phyloP scores from a whole-genome alignment of 2,888 invertebrate genomes.

The Luperina nickerlii region DNA sequence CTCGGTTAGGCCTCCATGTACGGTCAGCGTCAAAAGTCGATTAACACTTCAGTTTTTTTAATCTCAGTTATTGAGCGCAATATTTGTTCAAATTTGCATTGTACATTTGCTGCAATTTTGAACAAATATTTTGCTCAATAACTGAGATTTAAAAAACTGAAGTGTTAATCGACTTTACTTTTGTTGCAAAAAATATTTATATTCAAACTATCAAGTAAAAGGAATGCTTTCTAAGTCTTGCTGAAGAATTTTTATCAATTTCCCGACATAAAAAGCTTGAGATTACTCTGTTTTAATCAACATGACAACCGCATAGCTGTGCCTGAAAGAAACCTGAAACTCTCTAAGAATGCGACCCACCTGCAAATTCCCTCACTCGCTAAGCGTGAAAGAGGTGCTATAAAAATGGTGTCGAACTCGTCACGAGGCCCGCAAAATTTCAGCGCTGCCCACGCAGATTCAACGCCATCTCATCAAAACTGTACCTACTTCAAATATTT shows the following conservation, averaged over 20 bases:
- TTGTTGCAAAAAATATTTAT: background rate
- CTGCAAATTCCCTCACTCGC: background rate
- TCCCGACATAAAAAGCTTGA: background rate
- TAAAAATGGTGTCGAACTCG: background rate
- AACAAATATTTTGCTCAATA: too few species aligned
- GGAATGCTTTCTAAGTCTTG: slow-evolving; percentile 2
- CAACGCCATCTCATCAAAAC: background rate
- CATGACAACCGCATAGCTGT: slow-evolving; percentile 1
- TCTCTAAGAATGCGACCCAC: slow-evolving; percentile 15
- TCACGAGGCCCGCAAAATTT: slow-evolving; percentile 9
- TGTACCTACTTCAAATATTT: background rate
- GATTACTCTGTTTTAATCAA: slow-evolving; percentile 9
- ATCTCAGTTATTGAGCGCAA: too few species aligned
- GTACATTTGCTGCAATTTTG: too few species aligned
- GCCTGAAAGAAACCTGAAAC: slow-evolving; percentile 9
- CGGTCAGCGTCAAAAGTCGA: too few species aligned
- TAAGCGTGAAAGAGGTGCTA: background rate
- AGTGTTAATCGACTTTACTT: too few species aligned
- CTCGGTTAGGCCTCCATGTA: slow-evolving; percentile 7
- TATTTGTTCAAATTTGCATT: too few species aligned
- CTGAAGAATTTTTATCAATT: background rate
- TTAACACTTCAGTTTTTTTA: too few species aligned
- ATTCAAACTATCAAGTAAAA: background rate
- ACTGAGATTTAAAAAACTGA: too few species aligned
- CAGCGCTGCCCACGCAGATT: slow-evolving; percentile 2